Conservation (phyloP, 1,140 invertebrate species). For the Notospermus geniculatus region DNA sequence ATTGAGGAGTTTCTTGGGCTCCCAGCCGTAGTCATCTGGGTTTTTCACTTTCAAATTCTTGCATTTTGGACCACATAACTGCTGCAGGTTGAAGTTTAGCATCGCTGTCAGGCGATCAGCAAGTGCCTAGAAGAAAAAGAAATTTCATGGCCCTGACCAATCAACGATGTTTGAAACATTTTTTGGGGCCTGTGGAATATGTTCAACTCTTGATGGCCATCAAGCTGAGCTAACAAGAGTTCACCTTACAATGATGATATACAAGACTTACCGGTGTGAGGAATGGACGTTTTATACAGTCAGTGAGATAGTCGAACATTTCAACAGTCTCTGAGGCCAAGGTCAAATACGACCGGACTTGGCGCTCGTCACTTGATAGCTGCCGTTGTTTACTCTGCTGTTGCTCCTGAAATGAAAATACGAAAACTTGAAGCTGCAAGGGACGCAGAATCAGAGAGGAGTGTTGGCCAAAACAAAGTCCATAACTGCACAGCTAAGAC, state of each 20-base stretch:
- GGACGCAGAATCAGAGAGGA: no score
- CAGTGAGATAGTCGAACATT: slow-evolving; percentile 96
- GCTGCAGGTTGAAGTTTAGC: slow-evolving; percentile 96
- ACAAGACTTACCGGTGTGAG: slow-evolving; percentile 72
- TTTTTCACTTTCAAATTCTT: slow-evolving; percentile 95
- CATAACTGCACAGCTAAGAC: neutral
- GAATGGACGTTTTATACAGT: slow-evolving; percentile 92
- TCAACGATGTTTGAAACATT: no score
- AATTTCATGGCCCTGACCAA: no score
- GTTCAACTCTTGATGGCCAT: no score
- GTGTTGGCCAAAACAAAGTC: no score
- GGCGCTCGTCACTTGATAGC: slow-evolving; percentile 84
- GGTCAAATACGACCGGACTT: slow-evolving; percentile 92
- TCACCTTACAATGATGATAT: no score
- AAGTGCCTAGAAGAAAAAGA: slow-evolving; percentile 62
- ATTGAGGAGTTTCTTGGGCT: slow-evolving; percentile 82
- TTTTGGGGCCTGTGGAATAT: no score
- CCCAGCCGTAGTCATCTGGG: slow-evolving; percentile 95
- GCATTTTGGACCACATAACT: slow-evolving; percentile 96
- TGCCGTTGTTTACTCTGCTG: slow-evolving; percentile 76
- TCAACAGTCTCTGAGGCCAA: slow-evolving; percentile 94
- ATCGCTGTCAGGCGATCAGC: slow-evolving; percentile 92
- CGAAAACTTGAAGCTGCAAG: neutral
- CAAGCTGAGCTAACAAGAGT: no score
- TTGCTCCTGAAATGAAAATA: slow-evolving; percentile 33